phyloP scores from a whole-genome alignment of 2,113 vertebrate species.

The Pollachius pollachius region DNA sequence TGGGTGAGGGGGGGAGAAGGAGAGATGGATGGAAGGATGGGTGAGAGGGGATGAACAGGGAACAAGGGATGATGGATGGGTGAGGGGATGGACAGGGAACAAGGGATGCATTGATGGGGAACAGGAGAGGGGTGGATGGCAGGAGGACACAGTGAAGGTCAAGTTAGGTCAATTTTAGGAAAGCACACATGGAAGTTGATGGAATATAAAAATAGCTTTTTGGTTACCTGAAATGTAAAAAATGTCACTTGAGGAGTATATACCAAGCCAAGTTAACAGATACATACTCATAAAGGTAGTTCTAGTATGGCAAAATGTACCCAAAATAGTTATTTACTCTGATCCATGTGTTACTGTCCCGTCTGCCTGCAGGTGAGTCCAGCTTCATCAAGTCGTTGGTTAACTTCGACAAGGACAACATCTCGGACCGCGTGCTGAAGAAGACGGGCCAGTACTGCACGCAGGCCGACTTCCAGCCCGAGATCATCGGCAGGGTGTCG shows the following conservation, averaged over 20 bases:
- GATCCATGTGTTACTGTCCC: neutral
- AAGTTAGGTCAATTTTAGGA: no score
- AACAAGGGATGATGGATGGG: neutral
- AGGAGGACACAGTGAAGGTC: neutral
- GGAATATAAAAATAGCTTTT: no score
- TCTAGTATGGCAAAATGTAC: no score
- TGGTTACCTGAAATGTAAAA: no score
- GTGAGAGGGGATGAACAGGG: neutral
- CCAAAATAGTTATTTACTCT: neutral
- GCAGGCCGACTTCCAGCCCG: conserved; percentile 82
- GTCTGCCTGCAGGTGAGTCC: conserved; percentile 73
- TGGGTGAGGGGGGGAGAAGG: conserved; percentile 72
- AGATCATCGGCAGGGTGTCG: conserved; percentile 85
- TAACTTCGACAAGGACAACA: conserved; percentile 88
- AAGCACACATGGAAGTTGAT: no score
- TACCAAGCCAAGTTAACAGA: no score
- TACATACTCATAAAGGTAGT: no score
- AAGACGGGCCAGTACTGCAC: conserved; percentile 82
- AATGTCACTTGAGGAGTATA: no score
- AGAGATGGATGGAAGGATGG: conserved; percentile 6
- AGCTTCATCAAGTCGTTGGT: conserved; percentile 89
- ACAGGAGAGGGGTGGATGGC: neutral
- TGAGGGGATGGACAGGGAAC: no score
- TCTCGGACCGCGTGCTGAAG: conserved; percentile 84
- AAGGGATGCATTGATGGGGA: neutral